Conservation (phyloP, 2,797 vertebrate genomes). For the Muscicapa striata region DNA sequence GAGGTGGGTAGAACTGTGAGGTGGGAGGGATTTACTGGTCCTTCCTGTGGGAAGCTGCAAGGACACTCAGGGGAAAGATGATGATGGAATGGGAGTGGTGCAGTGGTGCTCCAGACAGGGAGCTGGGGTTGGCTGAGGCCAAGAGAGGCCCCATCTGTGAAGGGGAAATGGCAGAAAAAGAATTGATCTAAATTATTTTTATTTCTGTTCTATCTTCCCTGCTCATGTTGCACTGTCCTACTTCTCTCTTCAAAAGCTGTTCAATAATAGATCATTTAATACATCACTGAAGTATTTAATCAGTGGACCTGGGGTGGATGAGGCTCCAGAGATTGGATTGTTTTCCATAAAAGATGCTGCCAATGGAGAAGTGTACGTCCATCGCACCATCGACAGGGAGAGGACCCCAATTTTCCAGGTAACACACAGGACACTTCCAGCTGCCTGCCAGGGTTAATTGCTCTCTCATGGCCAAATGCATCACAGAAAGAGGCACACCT, state of each 20-base stretch:
- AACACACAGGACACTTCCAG: not conserved
- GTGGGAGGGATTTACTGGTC: no score
- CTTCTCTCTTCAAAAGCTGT: conserved; percentile 75
- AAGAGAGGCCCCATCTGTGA: not conserved
- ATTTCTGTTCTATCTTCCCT: not conserved
- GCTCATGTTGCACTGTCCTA: not conserved
- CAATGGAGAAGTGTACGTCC: conserved; percentile 61
- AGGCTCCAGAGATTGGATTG: conserved; percentile 58
- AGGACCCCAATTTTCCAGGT: conserved; percentile 66
- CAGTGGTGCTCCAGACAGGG: not conserved
- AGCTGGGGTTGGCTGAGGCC: not conserved
- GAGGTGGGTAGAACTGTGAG: not conserved
- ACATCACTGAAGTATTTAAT: conserved; percentile 65
- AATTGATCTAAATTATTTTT: not conserved
- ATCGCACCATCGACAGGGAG: conserved; percentile 70
- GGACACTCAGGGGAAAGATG: not conserved
- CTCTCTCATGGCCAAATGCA: not conserved
- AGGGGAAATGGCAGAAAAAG: not conserved
- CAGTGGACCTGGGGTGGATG: conserved; percentile 76
- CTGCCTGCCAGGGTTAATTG: not conserved
- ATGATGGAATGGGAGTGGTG: not conserved
- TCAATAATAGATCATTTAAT: conserved; percentile 60
- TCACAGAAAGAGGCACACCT: not conserved
- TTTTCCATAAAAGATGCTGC: conserved; percentile 75
- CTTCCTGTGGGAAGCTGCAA: not conserved